Conservation (phyloP, 1,140 invertebrate genomes). For the Aricia agestis region DNA sequence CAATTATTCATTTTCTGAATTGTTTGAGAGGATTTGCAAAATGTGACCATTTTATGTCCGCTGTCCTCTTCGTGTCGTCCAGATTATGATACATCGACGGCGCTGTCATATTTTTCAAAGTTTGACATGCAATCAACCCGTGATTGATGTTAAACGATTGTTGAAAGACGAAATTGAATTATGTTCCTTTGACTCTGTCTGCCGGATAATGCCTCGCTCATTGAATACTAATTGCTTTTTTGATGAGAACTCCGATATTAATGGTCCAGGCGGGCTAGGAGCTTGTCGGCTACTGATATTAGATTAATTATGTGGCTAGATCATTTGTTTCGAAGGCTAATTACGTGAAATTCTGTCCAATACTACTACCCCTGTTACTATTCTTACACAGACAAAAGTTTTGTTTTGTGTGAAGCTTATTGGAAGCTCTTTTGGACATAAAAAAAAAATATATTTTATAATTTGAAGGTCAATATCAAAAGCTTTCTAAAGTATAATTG, state of each 20-base stretch:
- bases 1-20: too few species aligned
- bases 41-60: too few species aligned
- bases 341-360: background rate
- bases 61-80: background rate
- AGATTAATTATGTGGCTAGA: background rate
- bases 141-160: constrained; percentile 53
- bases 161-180: constrained; percentile 60
- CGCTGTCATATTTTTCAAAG: constrained; percentile 52
- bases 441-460: too few species aligned
- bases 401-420: too few species aligned
- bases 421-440: too few species aligned
- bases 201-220: constrained; percentile 20
- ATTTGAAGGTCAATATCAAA: too few species aligned
- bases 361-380: background rate
- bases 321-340: background rate
- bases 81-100: constrained; percentile 20
- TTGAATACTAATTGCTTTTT: constrained; percentile 28
- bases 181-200: constrained; percentile 29
- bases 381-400: too few species aligned
- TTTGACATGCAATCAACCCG: constrained; percentile 42
- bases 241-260: background rate
- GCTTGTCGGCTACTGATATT: background rate
- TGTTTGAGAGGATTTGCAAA: too few species aligned
- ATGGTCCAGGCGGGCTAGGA: background rate
- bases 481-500: too few species aligned